Percentiles rank a stretch among this genome's conserved stretches.
These are phyloP conservation scores for Tipula helvola DNA, from an alignment of 2,888 invertebrate genomes.

Conservation along the genomic window DNA sequence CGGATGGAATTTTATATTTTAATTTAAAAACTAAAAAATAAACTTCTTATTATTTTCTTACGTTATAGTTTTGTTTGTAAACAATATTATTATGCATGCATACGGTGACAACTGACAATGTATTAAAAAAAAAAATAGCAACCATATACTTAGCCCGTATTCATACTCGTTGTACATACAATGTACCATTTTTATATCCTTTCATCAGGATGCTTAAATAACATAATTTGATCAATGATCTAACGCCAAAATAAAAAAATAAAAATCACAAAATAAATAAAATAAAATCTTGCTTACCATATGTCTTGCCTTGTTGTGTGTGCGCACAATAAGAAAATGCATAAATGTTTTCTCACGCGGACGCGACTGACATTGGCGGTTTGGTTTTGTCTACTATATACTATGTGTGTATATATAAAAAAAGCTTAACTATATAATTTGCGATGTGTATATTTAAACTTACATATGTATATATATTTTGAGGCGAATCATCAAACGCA, in stretches of 20 bases:
- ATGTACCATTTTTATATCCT: neutral
- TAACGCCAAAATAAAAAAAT: neutral
- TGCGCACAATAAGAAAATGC: neutral
- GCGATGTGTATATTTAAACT: neutral
- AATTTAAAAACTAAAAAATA: neutral
- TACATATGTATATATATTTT: neutral
- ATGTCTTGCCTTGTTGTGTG: neutral
- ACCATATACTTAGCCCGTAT: neutral
- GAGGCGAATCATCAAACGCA: neutral
- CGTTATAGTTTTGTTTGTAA: neutral
- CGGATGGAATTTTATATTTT: conserved; percentile 4
- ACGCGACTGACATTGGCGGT: neutral
- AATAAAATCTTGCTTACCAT: neutral
- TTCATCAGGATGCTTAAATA: neutral
- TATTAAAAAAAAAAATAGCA: neutral
- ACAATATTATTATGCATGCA: neutral
- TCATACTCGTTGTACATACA: neutral
- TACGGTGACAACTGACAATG: neutral
- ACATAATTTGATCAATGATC: neutral
- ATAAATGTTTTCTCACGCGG: neutral
- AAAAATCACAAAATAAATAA: neutral
- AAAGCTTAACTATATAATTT: neutral
- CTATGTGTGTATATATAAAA: too few relatives aligned
- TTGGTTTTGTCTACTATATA: neutral
- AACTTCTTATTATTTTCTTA: neutral